These are phyloP conservation scores for Oryctolagus cuniculus DNA, from an alignment of 2,113 vertebrate genomes.

Conservation along the genomic window DNA sequence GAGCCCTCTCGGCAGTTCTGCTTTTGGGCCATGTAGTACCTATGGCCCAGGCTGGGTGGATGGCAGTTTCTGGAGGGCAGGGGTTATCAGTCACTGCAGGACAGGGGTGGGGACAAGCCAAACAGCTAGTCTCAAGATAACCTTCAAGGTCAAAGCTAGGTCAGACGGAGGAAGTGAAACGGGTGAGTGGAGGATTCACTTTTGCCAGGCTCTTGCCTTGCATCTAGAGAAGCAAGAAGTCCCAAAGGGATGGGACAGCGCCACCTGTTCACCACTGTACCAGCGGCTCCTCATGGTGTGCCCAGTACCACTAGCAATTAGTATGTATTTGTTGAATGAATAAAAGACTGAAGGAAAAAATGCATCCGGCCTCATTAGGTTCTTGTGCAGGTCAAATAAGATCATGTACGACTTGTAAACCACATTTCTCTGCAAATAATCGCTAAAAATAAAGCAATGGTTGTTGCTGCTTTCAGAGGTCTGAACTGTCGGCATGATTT, in stretches of 20 bases:
- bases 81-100: neutral
- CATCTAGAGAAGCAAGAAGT: too few species aligned
- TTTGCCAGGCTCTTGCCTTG: too few species aligned
- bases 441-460: slow-evolving; percentile 33
- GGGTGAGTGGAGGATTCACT: too few species aligned
- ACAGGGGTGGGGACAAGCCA: neutral
- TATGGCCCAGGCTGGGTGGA: neutral
- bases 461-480: slow-evolving; percentile 29
- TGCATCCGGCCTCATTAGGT: neutral
- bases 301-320: neutral
- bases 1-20: neutral
- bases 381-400: slow-evolving; percentile 37
- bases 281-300: neutral
- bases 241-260: neutral
- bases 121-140: neutral
- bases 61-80: neutral
- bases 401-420: slow-evolving; percentile 17
- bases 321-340: neutral
- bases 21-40: neutral
- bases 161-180: too few species aligned
- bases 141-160: neutral
- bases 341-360: slow-evolving; percentile 24
- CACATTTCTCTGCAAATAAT: slow-evolving; percentile 43
- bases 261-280: neutral
- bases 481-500: neutral